These are phyloP conservation scores for Drosophila insularis DNA, from an alignment of 1,140 invertebrate species.

Conservation along the genomic window DNA sequence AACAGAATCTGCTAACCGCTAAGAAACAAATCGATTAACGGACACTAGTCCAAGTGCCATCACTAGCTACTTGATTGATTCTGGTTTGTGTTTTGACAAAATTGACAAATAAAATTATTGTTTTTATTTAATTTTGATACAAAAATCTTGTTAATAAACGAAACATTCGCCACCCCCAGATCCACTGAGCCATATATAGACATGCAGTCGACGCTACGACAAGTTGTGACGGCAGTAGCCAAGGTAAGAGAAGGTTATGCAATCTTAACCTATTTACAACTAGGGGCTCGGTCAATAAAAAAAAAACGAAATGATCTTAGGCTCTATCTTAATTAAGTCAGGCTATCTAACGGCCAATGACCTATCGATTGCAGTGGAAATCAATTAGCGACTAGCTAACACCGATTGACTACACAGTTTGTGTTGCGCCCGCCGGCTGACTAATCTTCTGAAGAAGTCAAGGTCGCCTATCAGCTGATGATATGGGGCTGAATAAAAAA, in stretches of 20 bases:
- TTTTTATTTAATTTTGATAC: slow-evolving; percentile 32
- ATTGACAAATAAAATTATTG: slow-evolving; percentile 8
- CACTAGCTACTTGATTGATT: slow-evolving; percentile 3
- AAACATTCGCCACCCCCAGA: slow-evolving; percentile 15
- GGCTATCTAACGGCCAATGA: slow-evolving; percentile 10
- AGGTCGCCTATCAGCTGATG: slow-evolving; percentile 17
- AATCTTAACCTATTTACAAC: slow-evolving; percentile 70
- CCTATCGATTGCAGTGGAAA: slow-evolving; percentile 9
- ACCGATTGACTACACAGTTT: background rate
- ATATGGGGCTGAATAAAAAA: background rate
- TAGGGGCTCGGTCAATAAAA: slow-evolving; percentile 24
- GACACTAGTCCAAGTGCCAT: too few relatives aligned
- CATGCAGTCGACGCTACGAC: slow-evolving; percentile 74
- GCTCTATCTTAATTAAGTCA: slow-evolving; percentile 15
- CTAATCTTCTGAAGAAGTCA: slow-evolving; percentile 14
- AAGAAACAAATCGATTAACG: too few relatives aligned
- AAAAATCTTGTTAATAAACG: slow-evolving; percentile 27
- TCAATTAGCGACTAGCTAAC: slow-evolving; percentile 14
- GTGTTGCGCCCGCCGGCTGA: background rate
- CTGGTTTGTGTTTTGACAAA: slow-evolving; percentile 12
- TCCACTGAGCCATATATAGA: slow-evolving; percentile 36
- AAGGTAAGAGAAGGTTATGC: slow-evolving; percentile 80
- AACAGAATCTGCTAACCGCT: too few relatives aligned
- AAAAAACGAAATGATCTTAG: background rate
- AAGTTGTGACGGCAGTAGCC: slow-evolving; percentile 53